Conservation (phyloP, 2,797 vertebrate genomes). For the Philypnodon macrostomus region DNA sequence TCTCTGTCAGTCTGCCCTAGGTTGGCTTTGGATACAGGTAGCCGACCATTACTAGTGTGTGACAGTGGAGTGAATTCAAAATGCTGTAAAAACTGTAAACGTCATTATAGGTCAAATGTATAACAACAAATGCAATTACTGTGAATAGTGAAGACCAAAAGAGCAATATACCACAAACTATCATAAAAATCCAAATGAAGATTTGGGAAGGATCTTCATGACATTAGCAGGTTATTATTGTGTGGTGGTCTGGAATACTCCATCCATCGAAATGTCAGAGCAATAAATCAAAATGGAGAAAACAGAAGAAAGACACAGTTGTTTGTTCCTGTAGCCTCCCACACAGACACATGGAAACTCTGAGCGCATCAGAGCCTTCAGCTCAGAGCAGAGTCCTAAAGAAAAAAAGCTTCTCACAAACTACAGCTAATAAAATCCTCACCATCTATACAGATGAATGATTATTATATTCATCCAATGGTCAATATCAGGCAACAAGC, state of each 20-base stretch:
- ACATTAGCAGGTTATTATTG: constrained; percentile 1
- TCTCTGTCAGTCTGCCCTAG: too few species aligned
- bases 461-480: too few species aligned
- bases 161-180: background rate
- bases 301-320: constrained; percentile 57
- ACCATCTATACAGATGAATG: too few species aligned
- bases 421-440: constrained; percentile 22
- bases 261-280: constrained; percentile 24
- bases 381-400: constrained; percentile 44
- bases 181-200: background rate
- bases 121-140: too few species aligned
- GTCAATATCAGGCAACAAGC: too few species aligned
- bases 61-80: too few species aligned
- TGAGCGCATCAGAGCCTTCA: constrained; percentile 52
- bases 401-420: constrained; percentile 35
- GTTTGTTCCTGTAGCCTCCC: constrained; percentile 62
- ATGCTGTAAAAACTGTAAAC: too few species aligned
- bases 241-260: constrained; percentile 10
- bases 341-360: constrained; percentile 71
- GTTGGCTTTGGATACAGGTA: too few species aligned
- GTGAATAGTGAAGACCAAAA: too few species aligned
- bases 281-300: constrained; percentile 18
- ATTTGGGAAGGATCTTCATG: constrained; percentile 10
- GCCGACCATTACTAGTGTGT: too few species aligned
- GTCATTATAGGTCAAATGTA: too few species aligned